Percentiles rank a stretch among this genome's conserved stretches.
Evolutionary conservation across 2,888 invertebrate genomes (phyloP).

Genomic region (Ectemnius lituratus): DNA sequence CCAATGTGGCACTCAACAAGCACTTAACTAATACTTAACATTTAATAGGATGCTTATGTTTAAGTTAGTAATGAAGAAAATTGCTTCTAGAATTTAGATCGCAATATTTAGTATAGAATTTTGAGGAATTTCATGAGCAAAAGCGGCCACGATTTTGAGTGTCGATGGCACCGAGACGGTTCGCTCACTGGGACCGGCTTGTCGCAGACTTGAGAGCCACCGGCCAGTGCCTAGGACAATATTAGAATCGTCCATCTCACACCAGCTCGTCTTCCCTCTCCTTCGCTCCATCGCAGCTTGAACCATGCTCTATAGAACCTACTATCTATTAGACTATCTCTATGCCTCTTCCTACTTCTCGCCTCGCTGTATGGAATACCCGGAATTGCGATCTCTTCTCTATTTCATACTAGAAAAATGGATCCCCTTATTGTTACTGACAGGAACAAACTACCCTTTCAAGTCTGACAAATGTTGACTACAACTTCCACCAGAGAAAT

Average conservation of each 20-base stretch:
- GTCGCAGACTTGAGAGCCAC: conserved; percentile 54
- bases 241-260: conserved; percentile 70
- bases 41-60: no score
- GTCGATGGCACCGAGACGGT: conserved; percentile 64
- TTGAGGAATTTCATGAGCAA: conserved; percentile 8
- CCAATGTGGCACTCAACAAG: no score
- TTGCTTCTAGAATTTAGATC: no score
- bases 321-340: conserved; percentile 21
- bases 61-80: no score
- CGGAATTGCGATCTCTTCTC: no score
- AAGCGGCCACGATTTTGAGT: conserved; percentile 21
- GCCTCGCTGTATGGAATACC: no score
- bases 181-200: conserved; percentile 66
- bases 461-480: no score
- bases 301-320: conserved; percentile 18
- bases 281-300: conserved; percentile 20
- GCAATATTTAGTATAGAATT: neutral
- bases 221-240: conserved; percentile 73
- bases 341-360: conserved; percentile 12
- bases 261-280: conserved; percentile 44
- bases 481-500: no score
- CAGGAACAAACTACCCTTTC: no score
- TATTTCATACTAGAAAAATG: no score
- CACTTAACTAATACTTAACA: no score
- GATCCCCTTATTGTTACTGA: no score